Percentiles rank a stretch among this genome's conserved stretches.
These are phyloP conservation scores for Apogon talboti DNA, from an alignment of 2,797 vertebrate genomes.

Conservation along the genomic window DNA sequence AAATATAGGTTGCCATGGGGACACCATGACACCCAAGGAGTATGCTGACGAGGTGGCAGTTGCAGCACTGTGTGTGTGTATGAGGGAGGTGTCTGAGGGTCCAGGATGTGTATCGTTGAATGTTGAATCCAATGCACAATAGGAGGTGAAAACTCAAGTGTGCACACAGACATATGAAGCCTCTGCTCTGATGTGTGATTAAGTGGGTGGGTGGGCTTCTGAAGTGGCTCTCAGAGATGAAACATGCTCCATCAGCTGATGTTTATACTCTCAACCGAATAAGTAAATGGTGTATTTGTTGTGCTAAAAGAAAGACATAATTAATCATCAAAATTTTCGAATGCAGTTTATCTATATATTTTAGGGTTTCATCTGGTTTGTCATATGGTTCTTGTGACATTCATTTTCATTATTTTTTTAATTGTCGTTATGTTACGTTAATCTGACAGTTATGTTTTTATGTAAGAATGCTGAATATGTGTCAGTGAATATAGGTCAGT, in stretches of 20 bases:
- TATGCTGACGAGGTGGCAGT: slow-evolving; percentile 56
- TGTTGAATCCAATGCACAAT: slow-evolving; percentile 29
- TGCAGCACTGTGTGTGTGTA: slow-evolving; percentile 27
- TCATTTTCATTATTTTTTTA: neutral
- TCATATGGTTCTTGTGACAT: neutral
- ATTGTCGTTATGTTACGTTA: no score
- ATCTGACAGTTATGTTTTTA: slow-evolving; percentile 11
- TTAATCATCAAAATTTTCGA: no score
- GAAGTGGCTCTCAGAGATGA: slow-evolving; percentile 21
- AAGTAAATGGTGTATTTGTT: no score
- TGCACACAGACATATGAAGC: slow-evolving; percentile 2
- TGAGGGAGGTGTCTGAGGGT: slow-evolving; percentile 30
- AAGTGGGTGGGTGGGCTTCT: slow-evolving; percentile 21
- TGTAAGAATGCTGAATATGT: slow-evolving; percentile 20
- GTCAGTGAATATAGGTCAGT: slow-evolving; percentile 54
- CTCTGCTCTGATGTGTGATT: neutral
- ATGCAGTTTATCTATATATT: no score
- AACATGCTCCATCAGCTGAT: neutral
- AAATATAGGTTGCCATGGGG: slow-evolving; percentile 85
- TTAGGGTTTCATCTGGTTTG: no score
- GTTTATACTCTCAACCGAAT: neutral
- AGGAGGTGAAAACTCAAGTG: slow-evolving; percentile 36
- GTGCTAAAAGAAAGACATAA: no score
- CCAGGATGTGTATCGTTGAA: slow-evolving; percentile 50
- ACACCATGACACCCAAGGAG: slow-evolving; percentile 70